Base-by-base conservation (phyloP, 2,113 vertebrate genomes). In the Zingel zingel region DNA sequence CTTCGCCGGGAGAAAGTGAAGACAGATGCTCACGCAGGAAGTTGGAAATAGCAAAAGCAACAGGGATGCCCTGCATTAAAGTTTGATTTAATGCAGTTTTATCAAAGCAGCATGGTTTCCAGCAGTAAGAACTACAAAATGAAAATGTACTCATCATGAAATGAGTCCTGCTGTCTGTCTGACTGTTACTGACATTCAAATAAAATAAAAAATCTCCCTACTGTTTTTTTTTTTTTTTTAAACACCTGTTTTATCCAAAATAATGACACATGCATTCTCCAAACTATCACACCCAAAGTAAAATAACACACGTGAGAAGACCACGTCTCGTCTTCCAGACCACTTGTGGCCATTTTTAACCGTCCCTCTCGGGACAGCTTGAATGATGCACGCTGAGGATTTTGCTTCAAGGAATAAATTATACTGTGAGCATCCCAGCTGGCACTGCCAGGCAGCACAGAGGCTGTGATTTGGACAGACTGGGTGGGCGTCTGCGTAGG, bases 21-120 rank as follows among this genome's bases (percentile, higher is more conserved):
- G 79, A 75, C 71, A 77, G 77, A 86, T 56, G 61, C 36, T 81
- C 2, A 18, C 25, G 74, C 82, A 77, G 36, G 82, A 16, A 70
- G 66, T n/a, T 45, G 81, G 62, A 66, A 77, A 68, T 5, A 27
- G 70, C 51, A 82, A 43, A 92, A 81, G 74, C 67, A 88, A 66
- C 78, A 87, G 80, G 68, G 67, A 67, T 18, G 81, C 39, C 10
- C n/a, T 11, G 36, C 69, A 82, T 83, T 89, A 68, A 88, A 70
- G 82, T 87, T 82, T 23, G n/a, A 85, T 84, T 90, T 88, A 91
- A 93, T 93, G 92, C 84, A 51, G 50, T 90, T 90, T 81, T 59
- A 84, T 86, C 77, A 89, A 88, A 81, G 36, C 84, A 77, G 76
- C 59, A 10, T 54, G n/a, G 21, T 58, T 86, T 93, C 79, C 80